Evolutionary conservation across 1,140 invertebrate species (phyloP).

Genomic region (Formica selysi): DNA sequence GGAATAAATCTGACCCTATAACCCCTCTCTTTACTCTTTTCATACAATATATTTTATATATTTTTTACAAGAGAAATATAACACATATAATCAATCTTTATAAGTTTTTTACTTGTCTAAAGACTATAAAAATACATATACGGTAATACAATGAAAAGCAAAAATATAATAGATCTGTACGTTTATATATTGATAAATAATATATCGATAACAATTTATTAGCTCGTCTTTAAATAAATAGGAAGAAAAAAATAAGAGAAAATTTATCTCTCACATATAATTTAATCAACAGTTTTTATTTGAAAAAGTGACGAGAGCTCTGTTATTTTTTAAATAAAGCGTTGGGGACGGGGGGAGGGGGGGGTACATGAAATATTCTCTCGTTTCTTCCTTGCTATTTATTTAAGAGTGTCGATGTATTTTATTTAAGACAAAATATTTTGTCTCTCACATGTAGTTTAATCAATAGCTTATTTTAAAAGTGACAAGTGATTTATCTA

Average conservation of each 20-base stretch:
- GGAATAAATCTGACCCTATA: background rate
- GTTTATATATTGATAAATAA: background rate
- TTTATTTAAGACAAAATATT: background rate
- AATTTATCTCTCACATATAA: background rate
- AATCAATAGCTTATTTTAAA: background rate
- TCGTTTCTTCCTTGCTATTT: too few relatives aligned
- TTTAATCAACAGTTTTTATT: background rate
- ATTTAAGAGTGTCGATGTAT: too few relatives aligned
- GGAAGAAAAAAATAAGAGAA: too few relatives aligned
- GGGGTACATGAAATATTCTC: too few relatives aligned
- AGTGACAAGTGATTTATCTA: background rate
- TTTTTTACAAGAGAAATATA: background rate
- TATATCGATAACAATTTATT: slow-evolving; percentile 13
- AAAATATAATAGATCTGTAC: background rate
- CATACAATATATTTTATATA: background rate
- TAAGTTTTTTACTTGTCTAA: too few relatives aligned
- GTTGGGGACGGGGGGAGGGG: too few relatives aligned
- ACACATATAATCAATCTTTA: background rate
- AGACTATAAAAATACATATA: background rate
- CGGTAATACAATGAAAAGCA: background rate
- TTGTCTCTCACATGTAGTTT: background rate
- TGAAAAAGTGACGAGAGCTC: background rate
- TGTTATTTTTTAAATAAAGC: too few relatives aligned
- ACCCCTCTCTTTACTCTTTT: background rate
- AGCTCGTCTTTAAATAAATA: background rate